phyloP scores from a whole-genome alignment of 2,888 invertebrate species.

The Apamea sordens region DNA sequence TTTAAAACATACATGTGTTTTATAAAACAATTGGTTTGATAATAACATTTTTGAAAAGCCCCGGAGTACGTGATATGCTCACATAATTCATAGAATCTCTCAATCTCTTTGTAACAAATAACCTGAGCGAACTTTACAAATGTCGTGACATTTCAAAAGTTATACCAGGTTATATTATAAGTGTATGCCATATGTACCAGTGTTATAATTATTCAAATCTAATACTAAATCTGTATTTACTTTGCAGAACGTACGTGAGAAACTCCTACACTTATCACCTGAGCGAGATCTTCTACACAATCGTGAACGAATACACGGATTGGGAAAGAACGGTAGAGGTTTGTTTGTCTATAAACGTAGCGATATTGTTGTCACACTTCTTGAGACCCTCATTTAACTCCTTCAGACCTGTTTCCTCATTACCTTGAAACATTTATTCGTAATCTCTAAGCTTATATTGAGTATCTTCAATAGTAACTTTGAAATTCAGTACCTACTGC shows the following conservation, averaged over 20 bases:
- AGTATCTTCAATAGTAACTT: slow-evolving; percentile 4
- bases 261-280: slow-evolving; percentile 98
- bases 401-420: neutral
- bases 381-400: slow-evolving; percentile 20
- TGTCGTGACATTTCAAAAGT: neutral
- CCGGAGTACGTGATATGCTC: neutral
- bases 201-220: neutral
- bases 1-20: neutral
- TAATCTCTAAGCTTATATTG: slow-evolving; percentile 19
- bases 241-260: slow-evolving; percentile 95
- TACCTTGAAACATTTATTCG: slow-evolving; percentile 20
- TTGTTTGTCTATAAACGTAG: slow-evolving; percentile 80
- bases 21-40: too few species aligned
- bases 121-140: neutral
- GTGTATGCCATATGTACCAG: neutral
- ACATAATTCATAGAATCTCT: neutral
- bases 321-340: slow-evolving; percentile 97
- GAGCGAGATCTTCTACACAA: slow-evolving; percentile 98
- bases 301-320: slow-evolving; percentile 99
- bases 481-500: slow-evolving; percentile 1
- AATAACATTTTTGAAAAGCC: too few species aligned
- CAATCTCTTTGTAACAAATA: too few species aligned
- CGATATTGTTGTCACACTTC: slow-evolving; percentile 43
- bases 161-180: neutral
- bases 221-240: slow-evolving; percentile 24